Conservation (phyloP, 2,797 vertebrate genomes). For the Cryptoblepharus egeriae region DNA sequence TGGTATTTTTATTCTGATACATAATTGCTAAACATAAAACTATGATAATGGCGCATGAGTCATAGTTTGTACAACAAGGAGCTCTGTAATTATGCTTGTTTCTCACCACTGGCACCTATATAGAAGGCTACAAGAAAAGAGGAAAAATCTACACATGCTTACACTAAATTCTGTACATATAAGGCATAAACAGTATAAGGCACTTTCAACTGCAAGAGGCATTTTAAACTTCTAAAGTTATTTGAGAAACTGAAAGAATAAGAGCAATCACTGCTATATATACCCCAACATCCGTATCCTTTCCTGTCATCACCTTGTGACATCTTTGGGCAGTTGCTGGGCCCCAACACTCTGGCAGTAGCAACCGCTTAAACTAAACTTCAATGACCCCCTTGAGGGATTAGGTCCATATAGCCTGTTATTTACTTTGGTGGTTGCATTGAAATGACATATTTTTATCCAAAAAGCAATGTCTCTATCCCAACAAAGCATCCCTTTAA, state of each 20-base stretch:
- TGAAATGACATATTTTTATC: too few relatives aligned
- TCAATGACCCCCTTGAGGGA: too few relatives aligned
- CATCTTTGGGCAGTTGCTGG: too few relatives aligned
- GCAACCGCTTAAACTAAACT: too few relatives aligned
- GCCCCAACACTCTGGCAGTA: too few relatives aligned
- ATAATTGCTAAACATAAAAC: conserved; percentile 24
- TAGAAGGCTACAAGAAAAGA: neutral
- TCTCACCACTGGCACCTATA: neutral
- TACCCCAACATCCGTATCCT: conserved; percentile 31
- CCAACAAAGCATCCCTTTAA: too few relatives aligned
- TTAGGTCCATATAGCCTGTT: too few relatives aligned
- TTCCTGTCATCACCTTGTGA: neutral
- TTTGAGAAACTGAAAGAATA: conserved; percentile 1
- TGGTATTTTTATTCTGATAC: neutral
- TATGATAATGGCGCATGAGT: rapidly evolving
- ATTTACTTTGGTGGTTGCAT: too few relatives aligned
- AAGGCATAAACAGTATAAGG: neutral
- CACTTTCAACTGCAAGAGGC: neutral
- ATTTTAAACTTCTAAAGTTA: conserved; percentile 38
- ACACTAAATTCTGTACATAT: neutral
- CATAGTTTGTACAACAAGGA: neutral
- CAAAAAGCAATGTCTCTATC: too few relatives aligned
- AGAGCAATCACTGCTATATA: conserved; percentile 4
- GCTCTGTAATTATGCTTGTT: neutral
- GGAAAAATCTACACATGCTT: neutral